Base-by-base conservation (phyloP, 1,140 invertebrate genomes). In the Probaryconus sp. region DNA sequence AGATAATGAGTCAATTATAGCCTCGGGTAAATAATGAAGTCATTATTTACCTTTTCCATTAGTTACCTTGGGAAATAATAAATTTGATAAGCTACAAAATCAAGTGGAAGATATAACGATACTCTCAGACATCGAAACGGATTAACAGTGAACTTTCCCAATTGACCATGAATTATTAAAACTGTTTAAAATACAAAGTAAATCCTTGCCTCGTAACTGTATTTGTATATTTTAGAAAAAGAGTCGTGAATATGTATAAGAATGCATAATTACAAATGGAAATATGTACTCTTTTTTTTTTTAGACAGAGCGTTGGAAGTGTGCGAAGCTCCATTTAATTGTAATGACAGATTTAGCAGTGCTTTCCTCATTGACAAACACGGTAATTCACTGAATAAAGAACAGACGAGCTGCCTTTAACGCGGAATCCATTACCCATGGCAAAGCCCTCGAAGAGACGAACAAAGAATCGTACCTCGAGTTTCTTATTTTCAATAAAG, bases 401-500 rank as follows among this genome's bases (percentile, higher is more conserved):
- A 58, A 45, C 20, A 30, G 47, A 50, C 5, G 33, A 40, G 35
- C 21, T 26, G 30, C 11, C 18, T 60, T 47, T 47, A 60, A 60
- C 42, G 20, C 28, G 10, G 33, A 61, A 61, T 38, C 56, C 43
- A 61, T 61, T 55, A 68, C 51, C 64, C 14, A 56, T 2, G 26
- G 24, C 30, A 43, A 20, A 50, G 20, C 43, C 35, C 45, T 51
- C 20, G 38, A 45, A 26, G n/a, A 55, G 20, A 20, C 50, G 45
- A 56, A 67, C 51, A 56, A 67, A 67, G 63, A 56, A 47, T 40
- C 40, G 63, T 31, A 53, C 20, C 17, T 9, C n/a, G 31, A 50
- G 51, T 68, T 68, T 67, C 63, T 55, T 67, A 58, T 68, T 58
- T 68, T 43, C 56, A 40, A 17, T 20, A n/a, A 17, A 58, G 43